A percentile compares a stretch with the other conserved stretches of the same genome.
These are phyloP conservation scores for Phalacrocorax brasilianus DNA, from an alignment of 2,113 vertebrate genomes.

Conservation along the genomic window DNA sequence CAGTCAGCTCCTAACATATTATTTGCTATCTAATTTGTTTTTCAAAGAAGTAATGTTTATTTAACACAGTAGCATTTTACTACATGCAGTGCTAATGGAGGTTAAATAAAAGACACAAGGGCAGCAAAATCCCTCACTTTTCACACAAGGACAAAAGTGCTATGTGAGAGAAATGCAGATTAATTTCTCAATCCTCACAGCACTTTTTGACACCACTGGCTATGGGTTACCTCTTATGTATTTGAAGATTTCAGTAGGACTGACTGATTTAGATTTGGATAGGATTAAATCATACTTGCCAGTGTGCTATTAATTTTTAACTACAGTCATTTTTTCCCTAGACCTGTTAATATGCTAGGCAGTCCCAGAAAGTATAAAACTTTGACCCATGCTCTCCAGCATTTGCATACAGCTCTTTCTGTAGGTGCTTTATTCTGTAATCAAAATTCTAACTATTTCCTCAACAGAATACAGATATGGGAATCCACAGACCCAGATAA, in stretches of 20 bases:
- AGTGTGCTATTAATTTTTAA: conserved; percentile 70
- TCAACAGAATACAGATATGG: background rate
- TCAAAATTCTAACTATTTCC: conserved; percentile 35
- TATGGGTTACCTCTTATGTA: conserved; percentile 35
- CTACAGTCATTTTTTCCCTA: conserved; percentile 44
- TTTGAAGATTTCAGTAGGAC: conserved; percentile 53
- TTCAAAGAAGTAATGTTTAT: conserved; percentile 62
- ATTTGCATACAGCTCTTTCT: conserved; percentile 62
- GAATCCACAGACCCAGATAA: background rate
- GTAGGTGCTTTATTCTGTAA: conserved; percentile 18
- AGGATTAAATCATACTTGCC: conserved; percentile 67
- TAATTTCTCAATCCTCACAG: conserved; percentile 42
- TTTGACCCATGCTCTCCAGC: conserved; percentile 45
- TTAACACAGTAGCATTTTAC: conserved; percentile 58
- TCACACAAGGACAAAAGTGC: conserved; percentile 55
- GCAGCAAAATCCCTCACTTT: conserved; percentile 53
- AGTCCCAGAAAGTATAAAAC: conserved; percentile 56
- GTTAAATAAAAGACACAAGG: conserved; percentile 71
- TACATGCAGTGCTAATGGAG: conserved; percentile 62
- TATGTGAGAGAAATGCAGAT: conserved; percentile 57
- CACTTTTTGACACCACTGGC: conserved; percentile 51
- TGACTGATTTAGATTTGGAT: conserved; percentile 63
- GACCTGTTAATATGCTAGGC: conserved; percentile 63
- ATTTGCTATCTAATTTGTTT: conserved; percentile 62
- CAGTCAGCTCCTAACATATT: background rate